phyloP scores from a whole-genome alignment of 1,140 invertebrate species.

The Pseudoatta argentina region DNA sequence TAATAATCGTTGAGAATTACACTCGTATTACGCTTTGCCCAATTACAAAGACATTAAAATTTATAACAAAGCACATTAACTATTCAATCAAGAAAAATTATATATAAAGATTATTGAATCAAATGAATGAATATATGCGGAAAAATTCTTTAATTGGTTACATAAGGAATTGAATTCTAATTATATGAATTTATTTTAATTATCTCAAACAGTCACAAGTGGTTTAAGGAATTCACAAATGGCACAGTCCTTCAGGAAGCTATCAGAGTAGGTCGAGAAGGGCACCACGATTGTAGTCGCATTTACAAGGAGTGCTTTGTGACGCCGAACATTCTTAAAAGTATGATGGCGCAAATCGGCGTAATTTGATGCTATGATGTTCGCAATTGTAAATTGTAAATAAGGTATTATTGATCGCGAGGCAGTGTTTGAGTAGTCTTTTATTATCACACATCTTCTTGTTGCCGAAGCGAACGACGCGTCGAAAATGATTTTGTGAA shows the following conservation, averaged over 20 bases:
- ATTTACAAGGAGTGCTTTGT: conserved; percentile 70
- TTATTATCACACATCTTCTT: not conserved
- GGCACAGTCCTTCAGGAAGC: conserved; percentile 81
- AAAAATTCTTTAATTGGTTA: not conserved
- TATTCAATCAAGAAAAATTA: not conserved
- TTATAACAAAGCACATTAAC: not conserved
- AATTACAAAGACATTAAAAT: not conserved
- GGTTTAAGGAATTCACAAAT: conserved; percentile 78
- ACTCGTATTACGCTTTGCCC: not conserved
- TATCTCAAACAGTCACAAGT: conserved; percentile 71
- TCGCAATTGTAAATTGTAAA: not conserved
- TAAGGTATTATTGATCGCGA: not conserved
- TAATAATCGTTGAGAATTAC: not conserved
- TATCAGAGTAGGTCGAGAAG: conserved; percentile 70
- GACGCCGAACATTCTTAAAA: conserved; percentile 64
- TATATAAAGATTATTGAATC: not conserved
- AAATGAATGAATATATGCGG: not conserved
- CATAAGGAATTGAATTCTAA: not conserved
- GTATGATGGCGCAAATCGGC: conserved; percentile 69
- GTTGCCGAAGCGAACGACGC: not conserved
- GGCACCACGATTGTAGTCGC: conserved; percentile 65
- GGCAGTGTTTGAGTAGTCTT: not conserved
- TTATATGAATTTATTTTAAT: not conserved
- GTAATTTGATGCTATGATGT: conserved; percentile 22
- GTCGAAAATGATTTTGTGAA: not conserved